phyloP scores from a whole-genome alignment of 1,140 invertebrate species.

The Camponotus floridanus region DNA sequence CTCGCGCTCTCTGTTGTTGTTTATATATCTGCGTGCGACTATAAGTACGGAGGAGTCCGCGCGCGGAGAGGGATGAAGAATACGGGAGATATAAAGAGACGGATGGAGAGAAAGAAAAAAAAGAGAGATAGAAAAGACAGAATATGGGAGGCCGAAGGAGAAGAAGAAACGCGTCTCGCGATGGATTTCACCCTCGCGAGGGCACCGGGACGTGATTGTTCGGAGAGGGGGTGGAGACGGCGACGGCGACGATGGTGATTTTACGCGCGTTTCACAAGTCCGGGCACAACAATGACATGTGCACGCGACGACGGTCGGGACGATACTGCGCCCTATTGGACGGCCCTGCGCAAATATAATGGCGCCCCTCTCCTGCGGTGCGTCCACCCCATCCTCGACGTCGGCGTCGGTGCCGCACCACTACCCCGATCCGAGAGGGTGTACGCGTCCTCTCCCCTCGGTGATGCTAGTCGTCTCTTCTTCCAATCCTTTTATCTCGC shows the following conservation, averaged over 20 bases:
- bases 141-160: neutral
- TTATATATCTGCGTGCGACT: conserved; percentile 31
- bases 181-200: conserved; percentile 46
- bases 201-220: conserved; percentile 23
- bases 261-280: conserved; percentile 66
- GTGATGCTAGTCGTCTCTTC: conserved; percentile 62
- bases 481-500: conserved; percentile 71
- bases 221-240: neutral
- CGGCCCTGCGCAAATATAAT: conserved; percentile 86
- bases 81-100: neutral
- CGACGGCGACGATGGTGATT: conserved; percentile 16
- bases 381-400: conserved; percentile 70
- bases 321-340: conserved; percentile 86
- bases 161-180: conserved; percentile 24
- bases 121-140: neutral
- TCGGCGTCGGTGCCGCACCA: conserved; percentile 79
- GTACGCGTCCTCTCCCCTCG: conserved; percentile 67
- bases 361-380: conserved; percentile 80
- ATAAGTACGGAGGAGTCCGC: conserved; percentile 7
- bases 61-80: neutral
- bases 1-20: conserved; percentile 55
- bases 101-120: neutral
- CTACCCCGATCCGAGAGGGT: conserved; percentile 65
- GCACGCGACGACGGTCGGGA: conserved; percentile 82
- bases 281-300: conserved; percentile 61